Percentiles rank a stretch among this genome's conserved stretches.
phyloP scores from a whole-genome alignment of 2,113 vertebrate genomes.

The Acinonyx jubatus region DNA sequence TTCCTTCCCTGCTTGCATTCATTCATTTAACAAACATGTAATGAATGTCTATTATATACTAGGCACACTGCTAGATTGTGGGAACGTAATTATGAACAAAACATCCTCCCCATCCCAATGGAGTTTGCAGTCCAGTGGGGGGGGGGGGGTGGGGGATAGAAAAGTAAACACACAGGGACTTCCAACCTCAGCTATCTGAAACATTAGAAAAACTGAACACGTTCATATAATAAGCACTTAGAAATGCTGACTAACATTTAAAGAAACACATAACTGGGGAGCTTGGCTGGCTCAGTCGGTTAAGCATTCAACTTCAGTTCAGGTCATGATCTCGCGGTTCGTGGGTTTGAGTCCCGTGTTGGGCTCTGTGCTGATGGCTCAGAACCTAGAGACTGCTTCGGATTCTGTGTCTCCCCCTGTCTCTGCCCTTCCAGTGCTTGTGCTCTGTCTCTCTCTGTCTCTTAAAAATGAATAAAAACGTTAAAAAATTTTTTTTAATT shows the following conservation, averaged over 20 bases:
- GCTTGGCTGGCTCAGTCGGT: too few relatives aligned
- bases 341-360: too few relatives aligned
- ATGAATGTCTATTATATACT: background rate
- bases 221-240: background rate
- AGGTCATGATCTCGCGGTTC: too few relatives aligned
- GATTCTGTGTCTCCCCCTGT: too few relatives aligned
- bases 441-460: too few relatives aligned
- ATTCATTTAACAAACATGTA: background rate
- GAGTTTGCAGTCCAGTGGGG: background rate
- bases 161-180: background rate
- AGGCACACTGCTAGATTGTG: background rate
- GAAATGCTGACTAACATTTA: background rate
- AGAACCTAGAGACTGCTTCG: too few relatives aligned
- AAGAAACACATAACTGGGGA: background rate
- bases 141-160: background rate
- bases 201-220: background rate
- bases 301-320: too few relatives aligned
- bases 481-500: too few relatives aligned
- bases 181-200: background rate
- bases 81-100: background rate
- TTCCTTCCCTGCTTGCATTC: constrained; percentile 23
- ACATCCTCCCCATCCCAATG: background rate
- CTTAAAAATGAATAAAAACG: too few relatives aligned
- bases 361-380: too few relatives aligned
- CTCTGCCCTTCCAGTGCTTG: too few relatives aligned